Evolutionary conservation across 2,888 invertebrate genomes (phyloP).

Genomic region (Ashinkailepas kermadecensis): DNA sequence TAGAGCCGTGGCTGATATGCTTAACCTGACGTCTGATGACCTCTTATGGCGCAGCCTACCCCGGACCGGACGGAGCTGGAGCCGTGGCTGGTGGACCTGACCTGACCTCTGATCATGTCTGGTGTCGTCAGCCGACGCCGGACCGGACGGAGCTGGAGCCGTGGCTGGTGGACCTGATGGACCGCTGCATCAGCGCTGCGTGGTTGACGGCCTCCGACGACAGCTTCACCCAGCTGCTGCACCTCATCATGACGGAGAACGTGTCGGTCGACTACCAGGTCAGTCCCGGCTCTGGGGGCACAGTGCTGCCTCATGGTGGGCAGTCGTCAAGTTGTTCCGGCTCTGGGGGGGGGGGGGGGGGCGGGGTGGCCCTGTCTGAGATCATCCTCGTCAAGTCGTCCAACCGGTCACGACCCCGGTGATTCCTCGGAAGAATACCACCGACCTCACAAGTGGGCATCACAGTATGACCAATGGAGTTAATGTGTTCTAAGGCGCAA

Average conservation of each 20-base stretch:
- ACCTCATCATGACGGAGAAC: constrained; percentile 69
- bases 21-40: constrained; percentile 13
- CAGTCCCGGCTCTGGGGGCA: too few relatives aligned
- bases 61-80: constrained; percentile 49
- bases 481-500: too few relatives aligned
- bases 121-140: constrained; percentile 37
- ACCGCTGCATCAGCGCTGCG: constrained; percentile 57
- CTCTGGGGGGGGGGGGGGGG: too few relatives aligned
- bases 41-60: constrained; percentile 35
- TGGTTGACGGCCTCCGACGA: constrained; percentile 55
- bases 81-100: constrained; percentile 41
- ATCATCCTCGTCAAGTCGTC: too few relatives aligned
- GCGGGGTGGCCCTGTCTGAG: too few relatives aligned
- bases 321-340: too few relatives aligned
- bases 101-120: too few relatives aligned
- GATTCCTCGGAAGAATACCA: too few relatives aligned
- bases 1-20: constrained; percentile 45
- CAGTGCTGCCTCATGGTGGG: too few relatives aligned
- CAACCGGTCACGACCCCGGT: too few relatives aligned
- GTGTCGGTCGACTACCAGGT: constrained; percentile 60
- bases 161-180: constrained; percentile 49
- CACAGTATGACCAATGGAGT: too few relatives aligned
- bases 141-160: constrained; percentile 49
- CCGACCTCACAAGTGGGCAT: too few relatives aligned
- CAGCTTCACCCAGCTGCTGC: constrained; percentile 63